Base-by-base conservation (phyloP, 1,140 invertebrate genomes). In the Vollenhovia emeryi region DNA sequence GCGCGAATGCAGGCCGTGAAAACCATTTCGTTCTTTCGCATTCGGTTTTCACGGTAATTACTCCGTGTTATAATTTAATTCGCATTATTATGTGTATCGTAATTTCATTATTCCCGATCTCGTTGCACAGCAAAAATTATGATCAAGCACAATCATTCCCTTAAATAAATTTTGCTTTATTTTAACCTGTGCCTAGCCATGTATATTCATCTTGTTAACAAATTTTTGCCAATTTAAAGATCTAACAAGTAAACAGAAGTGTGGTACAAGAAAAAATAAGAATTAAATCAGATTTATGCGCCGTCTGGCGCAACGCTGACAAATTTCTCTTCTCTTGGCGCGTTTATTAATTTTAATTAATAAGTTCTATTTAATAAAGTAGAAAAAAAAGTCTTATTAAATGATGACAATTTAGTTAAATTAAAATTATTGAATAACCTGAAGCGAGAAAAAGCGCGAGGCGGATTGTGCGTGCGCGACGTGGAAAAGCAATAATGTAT, bases 401-500 rank as follows among this genome's bases (percentile, higher is more conserved):
- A 13, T 50, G 50, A n/a, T 50, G 13, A 9, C 27, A 45, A 60
- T 48, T 45, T 18, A 75, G 76, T n/a, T 50, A 43, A 68, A 24
- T 43, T 62, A 40, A 45, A 66, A 69, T 64, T n/a, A 3, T 57
- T 62, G 18, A 74, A 43, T 27, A 27, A 82, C 59, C 9, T n/a
- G 27, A 50, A 43, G 33, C 24, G 84, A 52, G 64, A 27, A 55
- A 55, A 85, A 84, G 73, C 87, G 79, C 76, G 85, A 69, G 79
- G 59, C 55, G 33, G 78, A 84, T 89, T 80, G 88, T 75, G 85
- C 52, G 79, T 91, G 84, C 92, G 91, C 91, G 90, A 92, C 91
- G 90, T 90, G 91, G 91, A 92, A 93, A 95, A 94, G 93, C 94
- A 94, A 95, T 94, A 95, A 94, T 94, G 93, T 94, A 94, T 92